Percentiles rank a stretch among this genome's conserved stretches.
Evolutionary conservation across 2,113 vertebrate species (phyloP).

Genomic region (Desmodus rotundus): DNA sequence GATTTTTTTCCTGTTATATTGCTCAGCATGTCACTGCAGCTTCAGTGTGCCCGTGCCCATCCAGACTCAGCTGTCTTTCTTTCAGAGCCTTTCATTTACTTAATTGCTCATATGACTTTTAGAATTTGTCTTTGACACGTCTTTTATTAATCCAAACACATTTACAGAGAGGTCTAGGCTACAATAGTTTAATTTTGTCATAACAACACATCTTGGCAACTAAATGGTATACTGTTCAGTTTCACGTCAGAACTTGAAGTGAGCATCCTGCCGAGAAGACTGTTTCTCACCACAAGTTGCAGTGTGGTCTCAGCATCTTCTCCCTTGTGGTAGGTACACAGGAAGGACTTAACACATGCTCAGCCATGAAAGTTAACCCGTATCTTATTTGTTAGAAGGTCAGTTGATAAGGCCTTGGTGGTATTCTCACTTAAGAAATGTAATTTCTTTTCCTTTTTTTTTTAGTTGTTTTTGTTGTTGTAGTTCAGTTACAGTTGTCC

Average conservation of each 20-base stretch:
- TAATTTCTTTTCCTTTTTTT: too few relatives aligned
- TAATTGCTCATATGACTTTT: neutral
- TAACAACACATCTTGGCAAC: neutral
- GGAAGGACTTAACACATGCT: neutral
- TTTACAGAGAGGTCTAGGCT: neutral
- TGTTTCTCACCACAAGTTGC: neutral
- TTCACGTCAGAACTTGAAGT: neutral
- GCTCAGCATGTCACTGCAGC: neutral
- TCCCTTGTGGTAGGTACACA: neutral
- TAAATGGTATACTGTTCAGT: neutral
- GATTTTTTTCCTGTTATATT: neutral
- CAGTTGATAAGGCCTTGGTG: neutral
- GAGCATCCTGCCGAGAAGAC: neutral
- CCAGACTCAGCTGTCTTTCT: neutral
- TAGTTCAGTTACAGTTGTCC: too few relatives aligned
- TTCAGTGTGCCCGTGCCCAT: neutral
- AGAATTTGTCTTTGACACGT: neutral
- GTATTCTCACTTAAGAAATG: neutral
- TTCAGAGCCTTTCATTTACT: neutral
- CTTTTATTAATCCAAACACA: neutral
- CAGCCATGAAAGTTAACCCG: neutral
- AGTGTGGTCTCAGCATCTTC: neutral
- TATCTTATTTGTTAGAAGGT: neutral
- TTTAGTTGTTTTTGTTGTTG: too few relatives aligned
- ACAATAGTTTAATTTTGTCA: neutral